A percentile compares a stretch with the other conserved stretches of the same genome.
Evolutionary conservation across 2,113 vertebrate genomes (phyloP).

Genomic region (Falco punctatus): DNA sequence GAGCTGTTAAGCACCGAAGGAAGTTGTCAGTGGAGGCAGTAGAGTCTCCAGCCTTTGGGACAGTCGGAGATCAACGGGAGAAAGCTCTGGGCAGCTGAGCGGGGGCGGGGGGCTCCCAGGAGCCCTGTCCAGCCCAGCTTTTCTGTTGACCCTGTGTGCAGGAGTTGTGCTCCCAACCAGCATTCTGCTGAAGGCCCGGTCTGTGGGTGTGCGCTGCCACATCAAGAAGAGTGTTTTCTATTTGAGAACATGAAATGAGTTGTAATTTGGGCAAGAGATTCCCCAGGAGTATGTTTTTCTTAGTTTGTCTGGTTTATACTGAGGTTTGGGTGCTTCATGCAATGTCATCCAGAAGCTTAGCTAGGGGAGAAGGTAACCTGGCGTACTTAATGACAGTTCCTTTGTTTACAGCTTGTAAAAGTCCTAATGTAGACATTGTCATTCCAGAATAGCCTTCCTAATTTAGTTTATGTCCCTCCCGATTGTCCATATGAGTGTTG

Average conservation of each 20-base stretch:
- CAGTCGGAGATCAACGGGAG: accelerated
- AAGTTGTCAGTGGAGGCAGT: neutral
- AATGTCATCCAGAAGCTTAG: neutral
- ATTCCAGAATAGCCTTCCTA: neutral
- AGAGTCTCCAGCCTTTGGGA: neutral
- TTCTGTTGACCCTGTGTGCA: accelerated
- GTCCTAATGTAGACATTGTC: neutral
- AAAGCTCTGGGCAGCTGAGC: neutral
- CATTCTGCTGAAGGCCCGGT: neutral
- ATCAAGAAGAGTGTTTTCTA: neutral
- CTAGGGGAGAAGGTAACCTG: neutral
- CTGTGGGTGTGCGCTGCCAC: neutral
- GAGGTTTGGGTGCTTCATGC: accelerated
- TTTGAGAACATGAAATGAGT: neutral
- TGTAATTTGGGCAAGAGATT: neutral
- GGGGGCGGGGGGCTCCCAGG: neutral
- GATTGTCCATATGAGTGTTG: neutral
- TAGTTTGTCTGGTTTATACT: neutral
- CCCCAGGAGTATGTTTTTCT: neutral
- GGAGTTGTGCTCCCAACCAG: neutral
- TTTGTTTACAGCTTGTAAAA: neutral
- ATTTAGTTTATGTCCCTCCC: neutral
- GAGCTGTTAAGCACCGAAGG: neutral
- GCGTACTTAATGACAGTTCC: neutral
- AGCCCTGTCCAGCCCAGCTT: neutral